Evolutionary conservation across 2,888 invertebrate genomes (phyloP).

Genomic region (Lycaena phlaeas): DNA sequence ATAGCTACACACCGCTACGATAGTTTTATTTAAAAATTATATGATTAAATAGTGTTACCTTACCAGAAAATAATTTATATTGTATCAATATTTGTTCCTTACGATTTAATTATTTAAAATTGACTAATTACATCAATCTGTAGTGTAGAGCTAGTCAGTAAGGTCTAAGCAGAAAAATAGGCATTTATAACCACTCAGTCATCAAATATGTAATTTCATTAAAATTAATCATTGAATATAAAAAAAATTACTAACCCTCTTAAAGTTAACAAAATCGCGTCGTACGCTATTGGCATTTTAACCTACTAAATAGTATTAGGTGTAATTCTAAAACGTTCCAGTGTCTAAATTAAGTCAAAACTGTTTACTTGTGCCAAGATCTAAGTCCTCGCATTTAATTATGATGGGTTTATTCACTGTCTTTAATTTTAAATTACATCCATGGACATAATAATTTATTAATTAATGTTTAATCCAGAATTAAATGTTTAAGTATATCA

Average conservation of each 20-base stretch:
- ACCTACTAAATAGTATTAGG: constrained; percentile 26
- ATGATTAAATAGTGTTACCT: background rate
- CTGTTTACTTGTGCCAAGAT: constrained; percentile 44
- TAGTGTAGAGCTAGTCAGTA: constrained; percentile 42
- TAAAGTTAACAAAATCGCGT: constrained; percentile 38
- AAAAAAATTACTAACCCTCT: constrained; percentile 32
- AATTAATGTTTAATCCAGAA: constrained; percentile 5
- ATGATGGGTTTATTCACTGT: constrained; percentile 6
- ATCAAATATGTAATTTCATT: background rate
- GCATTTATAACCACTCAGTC: constrained; percentile 12
- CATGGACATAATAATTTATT: constrained; percentile 1
- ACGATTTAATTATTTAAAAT: background rate
- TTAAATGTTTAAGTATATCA: background rate
- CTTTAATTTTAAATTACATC: background rate
- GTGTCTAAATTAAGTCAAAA: constrained; percentile 33
- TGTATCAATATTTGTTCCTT: background rate
- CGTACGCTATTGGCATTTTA: constrained; percentile 66
- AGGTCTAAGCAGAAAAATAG: constrained; percentile 24
- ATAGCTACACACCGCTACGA: background rate
- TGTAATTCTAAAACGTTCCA: constrained; percentile 41
- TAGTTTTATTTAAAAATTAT: constrained; percentile 1
- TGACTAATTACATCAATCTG: constrained; percentile 11
- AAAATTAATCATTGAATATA: background rate
- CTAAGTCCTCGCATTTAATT: constrained; percentile 56
- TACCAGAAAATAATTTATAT: background rate